Conservation (phyloP, 2,888 invertebrate genomes). For the Eupithecia exiguata region DNA sequence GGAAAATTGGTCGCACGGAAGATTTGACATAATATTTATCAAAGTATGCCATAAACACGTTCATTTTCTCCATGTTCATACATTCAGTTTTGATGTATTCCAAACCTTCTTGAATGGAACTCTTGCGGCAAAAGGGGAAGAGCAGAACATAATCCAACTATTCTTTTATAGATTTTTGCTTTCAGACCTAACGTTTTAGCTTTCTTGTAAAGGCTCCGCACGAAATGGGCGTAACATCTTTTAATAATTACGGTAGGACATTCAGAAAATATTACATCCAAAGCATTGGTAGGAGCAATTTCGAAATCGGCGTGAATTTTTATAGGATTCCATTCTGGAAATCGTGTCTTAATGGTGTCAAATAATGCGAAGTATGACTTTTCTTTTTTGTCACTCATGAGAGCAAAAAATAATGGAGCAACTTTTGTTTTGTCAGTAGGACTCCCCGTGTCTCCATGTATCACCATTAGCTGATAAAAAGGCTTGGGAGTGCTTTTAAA, state of each 20-base stretch:
- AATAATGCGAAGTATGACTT: constrained; percentile 11
- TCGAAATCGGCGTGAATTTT: too few relatives aligned
- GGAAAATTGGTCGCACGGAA: too few relatives aligned
- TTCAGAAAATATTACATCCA: too few relatives aligned
- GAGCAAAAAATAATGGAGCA: not conserved
- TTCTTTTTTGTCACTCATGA: constrained; percentile 19
- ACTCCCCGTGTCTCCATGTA: constrained; percentile 15
- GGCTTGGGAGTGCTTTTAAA: constrained; percentile 17
- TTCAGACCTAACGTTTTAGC: constrained; percentile 25
- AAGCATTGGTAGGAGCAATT: too few relatives aligned
- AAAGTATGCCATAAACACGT: too few relatives aligned
- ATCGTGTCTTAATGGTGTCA: too few relatives aligned
- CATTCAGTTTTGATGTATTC: constrained; percentile 26
- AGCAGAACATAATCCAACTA: too few relatives aligned
- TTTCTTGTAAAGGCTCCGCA: constrained; percentile 26
- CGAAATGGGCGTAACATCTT: too few relatives aligned
- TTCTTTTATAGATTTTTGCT: constrained; percentile 28
- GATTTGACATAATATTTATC: too few relatives aligned
- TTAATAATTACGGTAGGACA: too few relatives aligned
- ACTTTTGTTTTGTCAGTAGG: not conserved
- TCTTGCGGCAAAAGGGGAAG: constrained; percentile 26
- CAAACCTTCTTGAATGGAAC: constrained; percentile 28
- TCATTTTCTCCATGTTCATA: too few relatives aligned
- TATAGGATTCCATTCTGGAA: too few relatives aligned
- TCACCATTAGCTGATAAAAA: constrained; percentile 20